Evolutionary conservation across 2,888 invertebrate genomes (phyloP).

Genomic region (Aleiodes testaceus): DNA sequence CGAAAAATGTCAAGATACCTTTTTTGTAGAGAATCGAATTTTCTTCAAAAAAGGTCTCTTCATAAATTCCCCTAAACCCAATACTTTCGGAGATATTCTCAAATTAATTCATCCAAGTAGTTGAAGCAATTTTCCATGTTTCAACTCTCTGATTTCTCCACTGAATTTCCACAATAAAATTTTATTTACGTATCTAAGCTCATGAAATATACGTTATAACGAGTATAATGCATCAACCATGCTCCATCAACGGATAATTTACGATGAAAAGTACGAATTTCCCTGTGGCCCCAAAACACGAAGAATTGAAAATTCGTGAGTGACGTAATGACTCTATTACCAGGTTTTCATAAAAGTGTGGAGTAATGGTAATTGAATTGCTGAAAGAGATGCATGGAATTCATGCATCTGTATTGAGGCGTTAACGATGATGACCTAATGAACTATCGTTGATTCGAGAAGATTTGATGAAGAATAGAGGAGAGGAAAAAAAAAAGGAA

Average conservation of each 20-base stretch:
- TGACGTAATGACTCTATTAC: slow-evolving; percentile 26
- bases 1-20: no score
- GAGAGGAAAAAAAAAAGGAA: slow-evolving; percentile 11
- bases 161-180: no score
- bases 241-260: not conserved
- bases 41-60: no score
- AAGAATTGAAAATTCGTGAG: slow-evolving; percentile 23
- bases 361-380: not conserved
- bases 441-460: slow-evolving; percentile 48
- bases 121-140: no score
- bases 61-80: no score
- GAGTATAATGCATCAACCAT: no score
- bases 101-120: no score
- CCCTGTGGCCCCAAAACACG: not conserved
- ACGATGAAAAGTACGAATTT: not conserved
- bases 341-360: not conserved
- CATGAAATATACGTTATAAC: no score
- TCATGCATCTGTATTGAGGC: not conserved
- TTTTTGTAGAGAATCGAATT: no score
- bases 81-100: no score
- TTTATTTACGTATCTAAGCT: no score
- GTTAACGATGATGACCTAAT: slow-evolving; percentile 54
- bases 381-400: not conserved
- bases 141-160: no score
- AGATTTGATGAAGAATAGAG: slow-evolving; percentile 1